Percentiles rank a stretch among this genome's conserved stretches.
phyloP scores from a whole-genome alignment of 2,113 vertebrate genomes.

The Megalops atlanticus region DNA sequence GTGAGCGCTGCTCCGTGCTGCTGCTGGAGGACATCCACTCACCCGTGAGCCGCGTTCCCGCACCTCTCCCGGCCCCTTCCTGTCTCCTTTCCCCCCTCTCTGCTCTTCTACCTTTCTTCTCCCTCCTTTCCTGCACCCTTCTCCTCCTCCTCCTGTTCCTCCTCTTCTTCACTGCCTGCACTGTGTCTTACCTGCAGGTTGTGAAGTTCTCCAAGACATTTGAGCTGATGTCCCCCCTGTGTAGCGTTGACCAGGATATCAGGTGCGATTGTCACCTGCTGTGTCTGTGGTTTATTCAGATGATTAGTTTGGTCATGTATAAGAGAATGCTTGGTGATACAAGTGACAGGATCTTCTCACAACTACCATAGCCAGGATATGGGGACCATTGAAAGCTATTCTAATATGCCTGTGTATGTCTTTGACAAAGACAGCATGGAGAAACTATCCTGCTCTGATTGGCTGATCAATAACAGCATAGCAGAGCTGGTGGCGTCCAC shows the following conservation, averaged over 20 bases:
- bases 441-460: conserved; percentile 77
- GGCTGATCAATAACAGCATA: conserved; percentile 81
- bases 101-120: not conserved
- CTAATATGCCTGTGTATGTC: conserved; percentile 46
- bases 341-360: not conserved
- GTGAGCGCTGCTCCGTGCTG: conserved; percentile 78
- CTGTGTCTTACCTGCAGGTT: conserved; percentile 55
- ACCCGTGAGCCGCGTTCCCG: conserved; percentile 57
- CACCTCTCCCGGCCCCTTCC: not conserved
- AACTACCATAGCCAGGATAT: not conserved
- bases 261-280: conserved; percentile 54
- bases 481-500: conserved; percentile 79
- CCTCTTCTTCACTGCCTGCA: not conserved
- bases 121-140: not conserved
- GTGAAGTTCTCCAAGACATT: conserved; percentile 80
- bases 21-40: conserved; percentile 77
- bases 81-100: not conserved
- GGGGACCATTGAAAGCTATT: not conserved
- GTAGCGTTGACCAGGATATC: conserved; percentile 68
- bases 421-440: conserved; percentile 68
- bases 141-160: not conserved
- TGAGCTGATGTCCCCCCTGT: conserved; percentile 78
- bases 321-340: not conserved
- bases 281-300: not conserved
- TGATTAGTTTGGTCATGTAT: no score